A percentile compares a stretch with the other conserved stretches of the same genome.
Evolutionary conservation across 2,113 vertebrate genomes (phyloP).

Genomic region (Mus musculus): GRCm39 chr1:81706001-81706500

Average conservation of each 20-base stretch:
- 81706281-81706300: neutral
- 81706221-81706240: neutral
- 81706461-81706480: neutral
- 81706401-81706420: neutral
- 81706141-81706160: neutral
- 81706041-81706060: neutral
- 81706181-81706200: neutral
- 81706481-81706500: neutral
- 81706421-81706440: neutral
- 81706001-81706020: neutral
- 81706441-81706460: no score
- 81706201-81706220: neutral
- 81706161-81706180: rapidly evolving
- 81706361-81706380: neutral
- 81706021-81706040: neutral
- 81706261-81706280: neutral
- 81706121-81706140: rapidly evolving
- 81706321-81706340: neutral
- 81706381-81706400: neutral
- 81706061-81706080: neutral
- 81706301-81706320: neutral
- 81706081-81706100: neutral
- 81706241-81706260: neutral
- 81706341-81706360: neutral
- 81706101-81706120: rapidly evolving